Evolutionary conservation across 2,797 vertebrate species (phyloP), one percentile per base, ranked within the genome.

Genomic region (Falco naumanni): DNA sequence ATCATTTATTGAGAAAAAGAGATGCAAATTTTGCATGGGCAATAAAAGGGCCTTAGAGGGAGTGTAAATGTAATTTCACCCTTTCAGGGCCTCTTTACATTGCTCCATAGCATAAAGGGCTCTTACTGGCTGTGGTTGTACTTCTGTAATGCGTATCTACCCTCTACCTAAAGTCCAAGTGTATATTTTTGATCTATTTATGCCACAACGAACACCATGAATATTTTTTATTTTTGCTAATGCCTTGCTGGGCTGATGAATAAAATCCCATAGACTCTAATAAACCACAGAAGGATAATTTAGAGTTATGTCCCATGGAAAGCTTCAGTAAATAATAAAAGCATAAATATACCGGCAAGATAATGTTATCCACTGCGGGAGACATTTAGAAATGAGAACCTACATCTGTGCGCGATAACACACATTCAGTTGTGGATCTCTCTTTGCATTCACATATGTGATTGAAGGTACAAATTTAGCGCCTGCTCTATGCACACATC

Each of bases 321-420:
- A 94, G 87, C 74, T 71, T 84, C 87, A 84, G 93, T 96, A 97
- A 97, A 95, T 95, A 93, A 95, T 72, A 96, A 95, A 95, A 97
- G 20, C 89, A 95, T 94, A 96, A 96, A 94, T 96, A 96, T 78
- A 92, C 43, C 25, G 33, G 89, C 93, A 93, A 96, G 92, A 59
- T 88, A 81, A 87, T 54, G 92, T 54, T 96, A 90, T 9, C 96
- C 94, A 94, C 96, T 79, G 93, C 25, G 3, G 89, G 95, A 96
- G 89, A 91, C 76, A 31, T 91, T 91, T 45, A 88, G 94, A 94
- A 96, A 96, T 64, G 87, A 95, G 87, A 37, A 86, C 87, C 89
- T 93, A 70, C 93, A 82, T 96, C 94, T 96, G 95, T 78, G 92
- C 94, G 74, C 82, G 81, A 9, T 29, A 89, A 56, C 75, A 92